These are phyloP conservation scores for Clepsis dumicolana DNA, from an alignment of 2,888 invertebrate genomes.

Conservation along the genomic window DNA sequence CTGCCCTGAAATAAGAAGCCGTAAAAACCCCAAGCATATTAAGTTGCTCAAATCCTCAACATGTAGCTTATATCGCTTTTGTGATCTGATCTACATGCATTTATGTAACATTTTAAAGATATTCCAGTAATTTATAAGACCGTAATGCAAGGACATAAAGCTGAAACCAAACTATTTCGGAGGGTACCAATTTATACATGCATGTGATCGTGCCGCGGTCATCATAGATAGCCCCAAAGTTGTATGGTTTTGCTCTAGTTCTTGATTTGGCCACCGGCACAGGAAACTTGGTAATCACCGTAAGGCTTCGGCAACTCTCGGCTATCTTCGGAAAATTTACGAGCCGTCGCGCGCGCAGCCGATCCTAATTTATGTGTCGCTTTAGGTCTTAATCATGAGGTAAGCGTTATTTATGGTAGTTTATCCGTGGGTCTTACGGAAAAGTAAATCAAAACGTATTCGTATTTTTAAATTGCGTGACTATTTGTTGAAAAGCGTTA, in stretches of 20 bases:
- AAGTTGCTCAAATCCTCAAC: slow-evolving; percentile 6
- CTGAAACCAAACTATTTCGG: neutral
- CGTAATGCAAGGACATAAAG: neutral
- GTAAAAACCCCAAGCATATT: slow-evolving; percentile 12
- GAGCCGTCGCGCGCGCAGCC: slow-evolving; percentile 22
- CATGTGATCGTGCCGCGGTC: neutral
- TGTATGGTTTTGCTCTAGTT: neutral
- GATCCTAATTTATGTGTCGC: slow-evolving; percentile 40
- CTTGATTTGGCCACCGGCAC: neutral
- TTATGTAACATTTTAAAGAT: neutral
- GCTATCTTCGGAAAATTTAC: slow-evolving; percentile 2
- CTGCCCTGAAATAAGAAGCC: neutral
- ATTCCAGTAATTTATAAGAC: neutral
- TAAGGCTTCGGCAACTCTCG: slow-evolving; percentile 4
- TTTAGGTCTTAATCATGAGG: slow-evolving; percentile 37
- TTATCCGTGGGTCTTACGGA: neutral
- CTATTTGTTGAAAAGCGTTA: neutral
- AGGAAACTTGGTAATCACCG: neutral
- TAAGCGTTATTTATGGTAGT: slow-evolving; percentile 33
- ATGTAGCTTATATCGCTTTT: neutral
- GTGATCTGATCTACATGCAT: slow-evolving; percentile 26
- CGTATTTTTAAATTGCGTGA: neutral
- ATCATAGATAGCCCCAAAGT: neutral
- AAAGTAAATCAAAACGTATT: neutral
- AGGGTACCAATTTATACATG: neutral